Percentiles rank a stretch among this genome's conserved stretches.
Evolutionary conservation across 1,140 invertebrate genomes (phyloP).

Genomic region (Pseudomyrmex pallidus): DNA sequence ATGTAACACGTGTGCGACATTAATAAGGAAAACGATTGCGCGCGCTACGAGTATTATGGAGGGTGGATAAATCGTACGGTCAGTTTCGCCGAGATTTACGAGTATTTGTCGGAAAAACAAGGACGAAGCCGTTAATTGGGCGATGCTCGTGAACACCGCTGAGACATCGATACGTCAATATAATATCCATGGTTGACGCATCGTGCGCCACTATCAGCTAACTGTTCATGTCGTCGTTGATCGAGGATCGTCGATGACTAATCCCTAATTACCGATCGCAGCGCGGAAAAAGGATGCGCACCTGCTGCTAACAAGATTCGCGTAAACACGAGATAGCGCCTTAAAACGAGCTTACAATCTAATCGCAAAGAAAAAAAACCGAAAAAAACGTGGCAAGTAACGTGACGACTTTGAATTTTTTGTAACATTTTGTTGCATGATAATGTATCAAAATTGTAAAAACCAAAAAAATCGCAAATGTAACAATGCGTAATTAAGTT

Average conservation of each 20-base stretch:
- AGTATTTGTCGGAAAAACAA: conserved; percentile 74
- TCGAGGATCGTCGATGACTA: conserved; percentile 79
- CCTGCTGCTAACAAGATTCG: conserved; percentile 73
- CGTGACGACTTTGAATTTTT: conserved; percentile 61
- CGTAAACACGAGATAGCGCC: conserved; percentile 33
- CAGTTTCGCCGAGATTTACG: conserved; percentile 73
- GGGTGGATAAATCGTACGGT: conserved; percentile 41
- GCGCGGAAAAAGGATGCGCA: conserved; percentile 72
- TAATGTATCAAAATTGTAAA: neutral
- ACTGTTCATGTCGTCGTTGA: conserved; percentile 72
- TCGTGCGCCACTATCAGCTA: conserved; percentile 58
- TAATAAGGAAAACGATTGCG: conserved; percentile 26
- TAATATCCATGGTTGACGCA: conserved; percentile 72
- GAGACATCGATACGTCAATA: conserved; percentile 75
- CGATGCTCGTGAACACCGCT: conserved; percentile 63
- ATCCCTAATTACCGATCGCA: conserved; percentile 77
- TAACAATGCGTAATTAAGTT: neutral
- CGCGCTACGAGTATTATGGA: neutral
- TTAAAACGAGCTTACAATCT: conserved; percentile 62
- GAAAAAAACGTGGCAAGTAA: conserved; percentile 53
- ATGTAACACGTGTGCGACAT: conserved; percentile 31
- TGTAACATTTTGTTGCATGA: neutral
- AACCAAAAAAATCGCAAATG: too few species aligned
- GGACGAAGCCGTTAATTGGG: conserved; percentile 73
- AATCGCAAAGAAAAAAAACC: conserved; percentile 27